These are phyloP conservation scores for Osmerus eperlanus DNA, from an alignment of 2,113 vertebrate genomes.

Conservation along the genomic window DNA sequence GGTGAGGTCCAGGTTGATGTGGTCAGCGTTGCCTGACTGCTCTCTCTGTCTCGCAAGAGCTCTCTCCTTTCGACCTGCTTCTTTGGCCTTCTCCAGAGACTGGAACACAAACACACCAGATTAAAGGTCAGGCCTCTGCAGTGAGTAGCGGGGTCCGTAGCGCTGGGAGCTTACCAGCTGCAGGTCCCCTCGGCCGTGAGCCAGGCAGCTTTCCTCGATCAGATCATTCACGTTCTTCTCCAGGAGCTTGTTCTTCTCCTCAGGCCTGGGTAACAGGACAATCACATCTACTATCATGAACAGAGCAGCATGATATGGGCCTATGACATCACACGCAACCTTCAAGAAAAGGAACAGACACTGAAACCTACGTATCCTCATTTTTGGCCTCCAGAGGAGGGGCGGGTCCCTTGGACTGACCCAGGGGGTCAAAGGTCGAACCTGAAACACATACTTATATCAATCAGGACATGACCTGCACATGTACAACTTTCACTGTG, in stretches of 20 bases:
- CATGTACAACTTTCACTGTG: neutral
- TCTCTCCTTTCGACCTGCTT: conserved; percentile 91
- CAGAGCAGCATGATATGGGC: neutral
- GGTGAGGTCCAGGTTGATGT: conserved; percentile 89
- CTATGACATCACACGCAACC: neutral
- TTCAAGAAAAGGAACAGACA: neutral
- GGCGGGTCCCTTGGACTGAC: conserved; percentile 85
- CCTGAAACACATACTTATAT: conserved; percentile 66
- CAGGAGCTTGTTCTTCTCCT: conserved; percentile 91
- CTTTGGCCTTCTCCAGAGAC: conserved; percentile 78
- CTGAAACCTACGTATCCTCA: conserved; percentile 83
- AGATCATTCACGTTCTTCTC: conserved; percentile 95
- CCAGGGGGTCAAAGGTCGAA: conserved; percentile 87
- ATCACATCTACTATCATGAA: neutral
- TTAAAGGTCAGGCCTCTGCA: neutral
- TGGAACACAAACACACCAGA: neutral
- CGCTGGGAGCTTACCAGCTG: conserved; percentile 77
- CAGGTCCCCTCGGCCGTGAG: conserved; percentile 81
- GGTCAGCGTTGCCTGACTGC: conserved; percentile 78
- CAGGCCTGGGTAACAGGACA: conserved; percentile 70
- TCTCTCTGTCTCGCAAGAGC: conserved; percentile 86
- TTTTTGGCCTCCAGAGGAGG: conserved; percentile 86
- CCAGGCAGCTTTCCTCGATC: conserved; percentile 94
- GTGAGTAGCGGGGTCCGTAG: neutral
- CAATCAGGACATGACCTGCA: neutral